Percentiles rank a stretch among this genome's conserved stretches.
phyloP scores from a whole-genome alignment of 1,140 invertebrate genomes.

The Leptinotarsa defecta region DNA sequence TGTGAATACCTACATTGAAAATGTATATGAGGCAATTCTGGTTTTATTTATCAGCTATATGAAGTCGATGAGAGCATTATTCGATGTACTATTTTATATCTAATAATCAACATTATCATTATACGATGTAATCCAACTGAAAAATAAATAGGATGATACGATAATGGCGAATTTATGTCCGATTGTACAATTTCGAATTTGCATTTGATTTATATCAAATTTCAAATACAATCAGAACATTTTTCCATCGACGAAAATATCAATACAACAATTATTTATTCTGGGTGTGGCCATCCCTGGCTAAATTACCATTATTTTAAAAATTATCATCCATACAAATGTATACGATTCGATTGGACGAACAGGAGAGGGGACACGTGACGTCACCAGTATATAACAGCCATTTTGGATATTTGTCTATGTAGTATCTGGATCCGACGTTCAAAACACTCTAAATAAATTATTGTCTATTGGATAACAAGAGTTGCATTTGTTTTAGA shows the following conservation, averaged over 20 bases:
- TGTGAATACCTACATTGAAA: too few species aligned
- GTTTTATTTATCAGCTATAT: too few species aligned
- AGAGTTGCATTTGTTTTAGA: constrained; percentile 28
- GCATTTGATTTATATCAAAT: constrained; percentile 16
- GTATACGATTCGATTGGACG: constrained; percentile 27
- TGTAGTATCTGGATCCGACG: constrained; percentile 23
- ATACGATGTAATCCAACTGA: background rate
- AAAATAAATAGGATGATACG: constrained; percentile 11
- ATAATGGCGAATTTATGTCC: constrained; percentile 25
- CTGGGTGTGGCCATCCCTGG: constrained; percentile 30
- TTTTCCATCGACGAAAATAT: constrained; percentile 24
- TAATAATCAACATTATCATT: background rate
- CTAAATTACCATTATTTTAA: constrained; percentile 32
- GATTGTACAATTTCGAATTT: constrained; percentile 8
- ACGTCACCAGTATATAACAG: constrained; percentile 35
- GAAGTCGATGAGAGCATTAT: too few species aligned
- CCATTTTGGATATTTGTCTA: constrained; percentile 37
- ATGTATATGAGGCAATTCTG: too few species aligned
- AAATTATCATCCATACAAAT: constrained; percentile 30
- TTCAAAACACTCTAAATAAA: constrained; percentile 32
- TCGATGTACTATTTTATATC: too few species aligned
- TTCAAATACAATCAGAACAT: constrained; percentile 11
- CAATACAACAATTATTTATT: constrained; percentile 28
- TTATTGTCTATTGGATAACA: constrained; percentile 27
- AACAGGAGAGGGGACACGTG: constrained; percentile 20